A percentile compares a stretch with the other conserved stretches of the same genome.
Conservation (phyloP, 2,888 invertebrate genomes). For the Microplitis manilae region DNA sequence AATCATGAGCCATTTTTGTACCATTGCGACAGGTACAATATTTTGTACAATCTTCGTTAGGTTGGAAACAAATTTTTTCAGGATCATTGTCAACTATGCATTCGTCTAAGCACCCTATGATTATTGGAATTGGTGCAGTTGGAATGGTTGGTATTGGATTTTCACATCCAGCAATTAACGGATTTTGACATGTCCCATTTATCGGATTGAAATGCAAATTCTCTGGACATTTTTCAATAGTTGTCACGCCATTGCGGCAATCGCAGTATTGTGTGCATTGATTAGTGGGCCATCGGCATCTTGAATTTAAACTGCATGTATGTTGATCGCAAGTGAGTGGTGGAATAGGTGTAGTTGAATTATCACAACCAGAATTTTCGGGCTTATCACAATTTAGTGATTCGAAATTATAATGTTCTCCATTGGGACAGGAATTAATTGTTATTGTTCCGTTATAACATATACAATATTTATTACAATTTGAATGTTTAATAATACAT, state of each 20-base stretch:
- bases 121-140: neutral
- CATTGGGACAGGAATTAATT: neutral
- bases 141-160: neutral
- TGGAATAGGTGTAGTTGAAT: neutral
- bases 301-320: neutral
- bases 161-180: neutral
- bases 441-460: slow-evolving; percentile 25
- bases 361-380: neutral
- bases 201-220: neutral
- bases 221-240: neutral
- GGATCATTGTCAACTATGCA: neutral
- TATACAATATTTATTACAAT: slow-evolving; percentile 29
- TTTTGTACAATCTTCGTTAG: neutral
- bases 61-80: neutral
- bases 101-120: neutral
- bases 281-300: neutral
- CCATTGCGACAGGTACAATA: neutral
- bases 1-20: neutral
- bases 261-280: neutral
- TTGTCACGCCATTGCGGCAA: neutral
- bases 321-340: neutral
- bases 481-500: slow-evolving; percentile 45
- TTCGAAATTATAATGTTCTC: neutral
- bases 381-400: neutral
- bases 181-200: neutral